A percentile compares a stretch with the other conserved stretches of the same genome.
Evolutionary conservation across 2,888 invertebrate species (phyloP).

Genomic region (Ganaspis brasiliensis): DNA sequence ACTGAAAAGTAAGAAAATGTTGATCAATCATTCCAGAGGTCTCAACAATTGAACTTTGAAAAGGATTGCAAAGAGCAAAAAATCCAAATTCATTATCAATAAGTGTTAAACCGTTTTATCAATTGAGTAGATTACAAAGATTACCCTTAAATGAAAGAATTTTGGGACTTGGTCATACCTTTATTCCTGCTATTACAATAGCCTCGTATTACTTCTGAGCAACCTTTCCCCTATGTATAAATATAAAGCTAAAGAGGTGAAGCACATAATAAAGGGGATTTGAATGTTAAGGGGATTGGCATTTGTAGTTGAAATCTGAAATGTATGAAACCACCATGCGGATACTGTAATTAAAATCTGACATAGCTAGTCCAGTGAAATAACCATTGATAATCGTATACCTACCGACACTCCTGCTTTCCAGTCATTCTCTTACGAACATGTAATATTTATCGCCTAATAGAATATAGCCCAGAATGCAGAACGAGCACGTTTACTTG

Average conservation of each 20-base stretch:
- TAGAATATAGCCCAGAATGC: slow-evolving; percentile 73
- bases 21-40: too few species aligned
- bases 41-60: too few species aligned
- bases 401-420: slow-evolving; percentile 4
- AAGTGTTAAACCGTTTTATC: too few species aligned
- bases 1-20: too few species aligned
- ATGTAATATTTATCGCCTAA: slow-evolving; percentile 76
- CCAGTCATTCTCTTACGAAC: slow-evolving; percentile 54
- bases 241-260: not conserved
- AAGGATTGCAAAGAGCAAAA: too few species aligned
- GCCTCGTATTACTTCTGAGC: too few species aligned
- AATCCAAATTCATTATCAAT: too few species aligned
- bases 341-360: slow-evolving; percentile 21
- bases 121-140: too few species aligned
- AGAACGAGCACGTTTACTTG: slow-evolving; percentile 73
- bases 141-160: too few species aligned
- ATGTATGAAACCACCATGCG: slow-evolving; percentile 6
- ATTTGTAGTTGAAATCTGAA: slow-evolving; percentile 4
- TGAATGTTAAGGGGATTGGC: not conserved
- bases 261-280: not conserved
- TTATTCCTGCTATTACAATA: too few species aligned
- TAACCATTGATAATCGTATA: not conserved
- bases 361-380: not conserved
- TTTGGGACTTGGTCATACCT: too few species aligned
- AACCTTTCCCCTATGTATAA: too few species aligned